phyloP scores from a whole-genome alignment of 2,888 invertebrate genomes.

The Morpho helenor region DNA sequence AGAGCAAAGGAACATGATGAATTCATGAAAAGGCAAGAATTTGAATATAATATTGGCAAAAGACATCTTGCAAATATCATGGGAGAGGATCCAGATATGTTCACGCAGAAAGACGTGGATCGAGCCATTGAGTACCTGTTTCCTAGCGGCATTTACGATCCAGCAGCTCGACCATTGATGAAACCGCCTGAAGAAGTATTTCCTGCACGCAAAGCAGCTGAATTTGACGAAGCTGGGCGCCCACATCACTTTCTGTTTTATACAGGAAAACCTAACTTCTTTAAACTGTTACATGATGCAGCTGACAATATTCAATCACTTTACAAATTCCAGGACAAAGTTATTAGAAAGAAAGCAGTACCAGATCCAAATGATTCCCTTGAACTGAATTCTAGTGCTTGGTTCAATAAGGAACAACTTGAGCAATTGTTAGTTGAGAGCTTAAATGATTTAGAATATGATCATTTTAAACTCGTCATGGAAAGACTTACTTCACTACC shows the following conservation, averaged over 20 bases:
- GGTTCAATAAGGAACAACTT: constrained; percentile 83
- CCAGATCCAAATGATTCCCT: constrained; percentile 80
- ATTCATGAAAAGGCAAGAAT: constrained; percentile 88
- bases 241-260: constrained; percentile 96
- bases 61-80: constrained; percentile 99
- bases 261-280: constrained; percentile 92
- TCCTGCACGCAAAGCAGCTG: constrained; percentile 90
- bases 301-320: constrained; percentile 83
- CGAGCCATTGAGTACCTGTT: constrained; percentile 95
- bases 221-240: constrained; percentile 94
- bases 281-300: constrained; percentile 88
- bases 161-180: constrained; percentile 92
- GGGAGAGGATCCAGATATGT: constrained; percentile 94
- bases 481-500: constrained; percentile 85
- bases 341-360: constrained; percentile 80
- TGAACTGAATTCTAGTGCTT: constrained; percentile 58
- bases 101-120: constrained; percentile 92
- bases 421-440: constrained; percentile 83
- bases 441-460: constrained; percentile 84
- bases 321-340: constrained; percentile 84
- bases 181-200: constrained; percentile 93
- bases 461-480: constrained; percentile 85
- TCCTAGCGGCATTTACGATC: constrained; percentile 94
- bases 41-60: constrained; percentile 94
- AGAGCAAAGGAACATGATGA: constrained; percentile 89